A percentile compares a stretch with the other conserved stretches of the same genome.
Evolutionary conservation across 1,140 invertebrate genomes (phyloP).

Genomic region (Agrilus planipennis): DNA sequence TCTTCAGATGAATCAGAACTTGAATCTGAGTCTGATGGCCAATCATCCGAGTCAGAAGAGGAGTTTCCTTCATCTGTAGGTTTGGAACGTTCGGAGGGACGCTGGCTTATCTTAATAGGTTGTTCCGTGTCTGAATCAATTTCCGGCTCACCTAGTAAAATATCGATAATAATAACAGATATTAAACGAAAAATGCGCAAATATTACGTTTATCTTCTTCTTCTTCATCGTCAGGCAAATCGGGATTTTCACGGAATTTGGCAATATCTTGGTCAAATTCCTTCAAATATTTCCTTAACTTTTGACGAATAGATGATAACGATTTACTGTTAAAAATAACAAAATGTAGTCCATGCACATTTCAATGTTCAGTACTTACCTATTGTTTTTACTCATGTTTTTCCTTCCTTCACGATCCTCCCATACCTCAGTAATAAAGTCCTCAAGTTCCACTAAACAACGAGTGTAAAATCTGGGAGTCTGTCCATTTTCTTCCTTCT

Average conservation of each 20-base stretch:
- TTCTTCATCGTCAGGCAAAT: conserved; percentile 76
- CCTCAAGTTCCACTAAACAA: conserved; percentile 86
- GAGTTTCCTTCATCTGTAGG: conserved; percentile 61
- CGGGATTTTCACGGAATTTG: conserved; percentile 82
- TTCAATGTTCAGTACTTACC: no score
- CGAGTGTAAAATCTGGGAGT: conserved; percentile 87
- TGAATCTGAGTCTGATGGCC: conserved; percentile 73
- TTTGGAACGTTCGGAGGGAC: conserved; percentile 11
- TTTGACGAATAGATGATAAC: conserved; percentile 84
- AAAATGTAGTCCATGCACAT: background rate
- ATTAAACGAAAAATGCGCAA: background rate
- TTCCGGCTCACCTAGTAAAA: conserved; percentile 27
- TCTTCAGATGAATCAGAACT: conserved; percentile 65
- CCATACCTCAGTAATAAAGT: conserved; percentile 77
- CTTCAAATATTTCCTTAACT: conserved; percentile 90
- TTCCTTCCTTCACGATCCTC: conserved; percentile 43
- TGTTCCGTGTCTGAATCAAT: conserved; percentile 44
- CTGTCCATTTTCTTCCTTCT: conserved; percentile 82
- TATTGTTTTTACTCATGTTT: conserved; percentile 75
- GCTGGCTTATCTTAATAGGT: conserved; percentile 24
- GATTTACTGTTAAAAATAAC: conserved; percentile 61
- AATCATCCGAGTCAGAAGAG: conserved; percentile 74
- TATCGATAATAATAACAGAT: conserved; percentile 2
- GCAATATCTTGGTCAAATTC: conserved; percentile 84
- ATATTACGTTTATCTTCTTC: conserved; percentile 56